Conservation (phyloP, 2,113 vertebrate species). For the Cyanocitta stelleri region DNA sequence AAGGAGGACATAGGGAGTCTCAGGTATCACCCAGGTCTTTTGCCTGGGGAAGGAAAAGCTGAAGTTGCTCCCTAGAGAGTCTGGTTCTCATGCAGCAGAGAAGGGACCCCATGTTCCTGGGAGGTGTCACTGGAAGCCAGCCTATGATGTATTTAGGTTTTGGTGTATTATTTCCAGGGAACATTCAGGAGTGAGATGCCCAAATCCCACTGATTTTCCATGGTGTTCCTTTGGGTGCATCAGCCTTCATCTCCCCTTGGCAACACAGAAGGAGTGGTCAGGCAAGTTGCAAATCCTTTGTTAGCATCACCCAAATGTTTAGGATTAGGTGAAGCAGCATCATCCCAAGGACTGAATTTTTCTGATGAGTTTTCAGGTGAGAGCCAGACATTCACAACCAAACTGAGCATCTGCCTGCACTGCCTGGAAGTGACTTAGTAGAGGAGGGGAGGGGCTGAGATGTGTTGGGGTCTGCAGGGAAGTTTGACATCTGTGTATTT, state of each 20-base stretch:
- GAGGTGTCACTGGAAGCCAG: neutral
- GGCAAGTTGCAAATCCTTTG: neutral
- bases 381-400: neutral
- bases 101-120: neutral
- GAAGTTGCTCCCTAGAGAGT: neutral
- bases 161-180: neutral
- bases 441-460: neutral
- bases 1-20: neutral
- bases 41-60: neutral
- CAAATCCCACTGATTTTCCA: neutral
- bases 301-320: neutral
- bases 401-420: fast-evolving
- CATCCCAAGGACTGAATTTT: neutral
- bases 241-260: neutral
- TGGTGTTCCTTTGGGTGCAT: neutral
- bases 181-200: neutral
- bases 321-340: neutral
- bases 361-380: neutral
- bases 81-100: neutral
- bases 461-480: neutral
- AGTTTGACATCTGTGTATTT: neutral
- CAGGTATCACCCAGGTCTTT: neutral
- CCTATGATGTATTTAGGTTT: neutral
- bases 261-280: fast-evolving
- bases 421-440: neutral